Evolutionary conservation across 2,113 vertebrate species (phyloP), one percentile per base, ranked within the genome.

Genomic region (Tinamus guttatus): DNA sequence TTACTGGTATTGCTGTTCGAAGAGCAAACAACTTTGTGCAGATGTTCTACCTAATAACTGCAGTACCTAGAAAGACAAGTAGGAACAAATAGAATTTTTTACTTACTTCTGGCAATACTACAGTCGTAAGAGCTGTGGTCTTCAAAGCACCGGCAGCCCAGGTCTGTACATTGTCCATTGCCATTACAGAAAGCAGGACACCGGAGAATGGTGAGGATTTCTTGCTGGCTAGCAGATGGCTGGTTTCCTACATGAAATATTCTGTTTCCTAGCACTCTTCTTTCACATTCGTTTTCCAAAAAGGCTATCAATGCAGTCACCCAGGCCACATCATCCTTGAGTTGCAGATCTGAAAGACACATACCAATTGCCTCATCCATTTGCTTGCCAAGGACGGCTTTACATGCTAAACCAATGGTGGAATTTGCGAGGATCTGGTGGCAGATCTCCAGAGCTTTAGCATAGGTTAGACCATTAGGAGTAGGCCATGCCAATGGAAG

Each of bases 281-380:
- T 97, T 95, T 98, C 98, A 40, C 98, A 98, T 81, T 98, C 98
- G 1, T 98, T 99, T 92, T 99, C 98, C 93, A 99, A 95, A 80
- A 98, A 98, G 6, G 98, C 96, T 82, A 96, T 49, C 82, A 98
- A 94, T 0, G 96, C 97, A 51, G 96, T 96, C 63, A 96, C 98
- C 98, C 98, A 98, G 52, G 96, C 93, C 94, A 98, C 80, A 5
- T 99, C 98, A 27, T 99, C 98, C 93, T 98, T 98, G 68, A 98
- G 98, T 95, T 98, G 98, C 89, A 98, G 94, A 90, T 99, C 98
- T 95, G 96, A 89, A 68, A 98, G 91, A 86, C 98, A 99, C 21
- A 98, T 98, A 36, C 98, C 94, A 47, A 98, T 98, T 1, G 98
- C 97, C 65, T 98, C 97, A 5, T 98, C 98, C 88, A 98, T 93